Conservation (phyloP, 2,888 invertebrate genomes). For the Thecophora atra region DNA sequence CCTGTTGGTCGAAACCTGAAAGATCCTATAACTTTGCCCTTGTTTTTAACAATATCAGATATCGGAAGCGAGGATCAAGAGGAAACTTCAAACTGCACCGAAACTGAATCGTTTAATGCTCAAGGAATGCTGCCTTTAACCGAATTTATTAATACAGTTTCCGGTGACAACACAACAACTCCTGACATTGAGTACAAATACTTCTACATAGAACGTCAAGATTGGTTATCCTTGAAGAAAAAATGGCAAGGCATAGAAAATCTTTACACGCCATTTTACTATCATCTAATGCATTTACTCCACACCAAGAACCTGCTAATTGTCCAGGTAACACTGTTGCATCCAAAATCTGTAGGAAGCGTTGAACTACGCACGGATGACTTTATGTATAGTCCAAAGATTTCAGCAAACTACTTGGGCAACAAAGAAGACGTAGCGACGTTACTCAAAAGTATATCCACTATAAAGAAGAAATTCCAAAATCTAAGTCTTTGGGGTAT, state of each 20-base stretch:
- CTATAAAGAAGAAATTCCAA: slow-evolving; percentile 53
- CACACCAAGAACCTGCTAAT: slow-evolving; percentile 57
- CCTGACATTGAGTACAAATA: too few species aligned
- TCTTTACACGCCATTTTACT: slow-evolving; percentile 41
- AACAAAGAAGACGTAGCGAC: slow-evolving; percentile 70
- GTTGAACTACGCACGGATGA: slow-evolving; percentile 68
- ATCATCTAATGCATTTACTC: slow-evolving; percentile 38
- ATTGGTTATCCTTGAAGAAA: too few species aligned
- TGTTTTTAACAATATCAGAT: slow-evolving; percentile 55
- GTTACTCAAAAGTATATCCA: slow-evolving; percentile 68
- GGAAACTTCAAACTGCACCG: slow-evolving; percentile 69
- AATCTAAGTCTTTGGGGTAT: not conserved
- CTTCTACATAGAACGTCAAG: too few species aligned
- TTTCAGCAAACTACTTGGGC: slow-evolving; percentile 75
- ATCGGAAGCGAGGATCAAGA: slow-evolving; percentile 49
- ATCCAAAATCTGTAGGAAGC: slow-evolving; percentile 69
- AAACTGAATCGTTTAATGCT: slow-evolving; percentile 67
- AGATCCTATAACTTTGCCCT: slow-evolving; percentile 75
- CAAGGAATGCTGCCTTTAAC: slow-evolving; percentile 63
- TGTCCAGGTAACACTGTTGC: slow-evolving; percentile 69
- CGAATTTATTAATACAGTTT: too few species aligned
- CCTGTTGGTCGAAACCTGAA: slow-evolving; percentile 78
- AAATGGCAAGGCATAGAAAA: slow-evolving; percentile 38
- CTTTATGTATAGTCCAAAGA: slow-evolving; percentile 71
- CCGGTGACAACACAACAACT: too few species aligned